phyloP scores from a whole-genome alignment of 1,140 invertebrate species.

The Pogonognathellus flavescens region DNA sequence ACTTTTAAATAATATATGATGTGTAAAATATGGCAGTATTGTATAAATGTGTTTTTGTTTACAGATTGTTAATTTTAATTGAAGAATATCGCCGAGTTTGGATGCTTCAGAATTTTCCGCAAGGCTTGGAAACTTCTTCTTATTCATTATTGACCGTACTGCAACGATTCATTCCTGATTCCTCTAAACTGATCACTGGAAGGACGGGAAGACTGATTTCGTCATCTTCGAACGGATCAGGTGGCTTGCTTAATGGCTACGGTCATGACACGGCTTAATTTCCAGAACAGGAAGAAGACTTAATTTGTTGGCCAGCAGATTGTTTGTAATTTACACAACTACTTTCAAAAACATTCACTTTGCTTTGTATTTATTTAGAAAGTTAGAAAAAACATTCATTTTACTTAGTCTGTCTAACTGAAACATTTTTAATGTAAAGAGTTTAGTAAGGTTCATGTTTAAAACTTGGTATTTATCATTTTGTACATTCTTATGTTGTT shows the following conservation, averaged over 20 bases:
- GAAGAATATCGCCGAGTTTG: conserved; percentile 76
- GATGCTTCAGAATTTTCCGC: conserved; percentile 73
- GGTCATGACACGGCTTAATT: not conserved
- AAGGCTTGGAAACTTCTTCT: conserved; percentile 74
- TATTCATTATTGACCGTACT: conserved; percentile 73
- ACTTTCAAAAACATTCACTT: no score
- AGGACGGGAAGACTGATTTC: conserved; percentile 60
- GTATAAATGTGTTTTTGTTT: not conserved
- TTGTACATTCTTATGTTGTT: no score
- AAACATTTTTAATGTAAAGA: no score
- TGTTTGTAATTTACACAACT: no score
- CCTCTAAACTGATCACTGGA: conserved; percentile 60
- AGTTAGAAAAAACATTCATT: no score
- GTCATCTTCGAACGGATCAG: not conserved
- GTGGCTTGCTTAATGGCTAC: not conserved
- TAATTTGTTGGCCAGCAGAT: no score
- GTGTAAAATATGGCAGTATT: conserved; percentile 24
- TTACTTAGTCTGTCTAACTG: no score
- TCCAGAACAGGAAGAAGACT: no score
- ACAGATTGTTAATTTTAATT: conserved; percentile 73
- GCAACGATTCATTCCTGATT: conserved; percentile 73
- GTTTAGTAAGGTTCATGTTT: no score
- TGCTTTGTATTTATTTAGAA: no score
- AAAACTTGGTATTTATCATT: no score
- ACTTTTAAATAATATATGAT: no score